Base-by-base conservation (phyloP, 2,113 vertebrate species). In the Oenanthe oenanthe region DNA sequence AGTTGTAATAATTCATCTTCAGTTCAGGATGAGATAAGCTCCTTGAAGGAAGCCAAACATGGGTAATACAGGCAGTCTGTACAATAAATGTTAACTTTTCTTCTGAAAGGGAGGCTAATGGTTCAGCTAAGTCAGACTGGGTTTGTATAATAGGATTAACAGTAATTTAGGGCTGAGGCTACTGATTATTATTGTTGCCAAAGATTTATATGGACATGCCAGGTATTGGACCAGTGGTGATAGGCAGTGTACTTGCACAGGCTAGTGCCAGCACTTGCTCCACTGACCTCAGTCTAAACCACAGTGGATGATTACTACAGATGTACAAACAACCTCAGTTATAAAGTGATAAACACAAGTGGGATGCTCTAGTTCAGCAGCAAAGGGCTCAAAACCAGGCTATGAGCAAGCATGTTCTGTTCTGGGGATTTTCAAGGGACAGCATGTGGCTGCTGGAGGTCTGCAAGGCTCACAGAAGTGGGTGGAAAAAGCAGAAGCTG, bases 1-100 rank as follows among this genome's bases (percentile, higher is more conserved):
- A 96, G 93, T 97, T 76, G 75, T 48, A 92, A 96, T 91, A 96
- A 98, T 97, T 96, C 62, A 97, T 97, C 92, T 95, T 29, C 70
- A 93, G 42, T 74, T 74, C 4, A 5, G 84, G 51, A 73, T 51
- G 51, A 93, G 82, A 95, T 86, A 95, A 95, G 14, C 17, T 80
- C 36, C 22, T 5, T 57, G 43, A 53, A 83, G 66, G 56, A 83
- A 90, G 68, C 17, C 43, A 94, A 73, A 75, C 0, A 0, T 75
- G 75, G 58, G 56, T 93, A 88, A 77, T 22, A 65, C 26, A 70
- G 70, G 42, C 58, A 67, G 25, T 21, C 58, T 84, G 47, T 34
- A 28, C 5, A 25, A 43, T 29, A 85, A 81, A 51, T 25, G 36
- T 15, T 73, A 89, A 42, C n/a, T 58, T 68, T 9, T 72, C 20